Conservation (phyloP, 2,888 invertebrate genomes). For the Vannuccia rotundouncinata region DNA sequence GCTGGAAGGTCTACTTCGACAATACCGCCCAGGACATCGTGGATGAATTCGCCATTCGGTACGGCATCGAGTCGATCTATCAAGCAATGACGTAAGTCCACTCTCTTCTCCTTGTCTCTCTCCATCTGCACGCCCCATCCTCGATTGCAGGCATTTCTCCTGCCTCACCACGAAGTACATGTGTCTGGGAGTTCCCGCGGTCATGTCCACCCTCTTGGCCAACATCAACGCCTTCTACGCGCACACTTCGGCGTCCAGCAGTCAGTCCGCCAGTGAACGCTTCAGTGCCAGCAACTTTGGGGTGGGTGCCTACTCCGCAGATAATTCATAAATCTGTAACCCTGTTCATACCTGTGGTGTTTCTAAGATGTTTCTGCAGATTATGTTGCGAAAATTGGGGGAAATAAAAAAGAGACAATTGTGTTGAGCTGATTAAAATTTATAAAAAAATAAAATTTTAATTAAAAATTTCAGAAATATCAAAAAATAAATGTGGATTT, state of each 20-base stretch:
- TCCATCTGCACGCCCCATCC: background rate
- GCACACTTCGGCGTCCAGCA: constrained; percentile 77
- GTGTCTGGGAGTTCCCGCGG: constrained; percentile 94
- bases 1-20: constrained; percentile 98
- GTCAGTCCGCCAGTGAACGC: constrained; percentile 93
- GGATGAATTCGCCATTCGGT: constrained; percentile 98
- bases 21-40: constrained; percentile 95
- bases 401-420: no score
- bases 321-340: constrained; percentile 16
- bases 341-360: background rate
- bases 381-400: no score
- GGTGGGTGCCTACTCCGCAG: constrained; percentile 61
- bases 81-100: constrained; percentile 88
- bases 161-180: constrained; percentile 97
- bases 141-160: constrained; percentile 77
- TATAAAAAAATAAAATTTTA: no score
- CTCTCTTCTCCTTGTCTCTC: background rate
- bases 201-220: constrained; percentile 93
- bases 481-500: no score
- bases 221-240: constrained; percentile 97
- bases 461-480: no score
- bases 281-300: constrained; percentile 99
- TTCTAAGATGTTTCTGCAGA: background rate
- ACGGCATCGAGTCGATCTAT: constrained; percentile 97
- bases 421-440: no score